A percentile compares a stretch with the other conserved stretches of the same genome.
Conservation (phyloP, 2,797 vertebrate species). For the Sebastiscus albofasciatus region DNA sequence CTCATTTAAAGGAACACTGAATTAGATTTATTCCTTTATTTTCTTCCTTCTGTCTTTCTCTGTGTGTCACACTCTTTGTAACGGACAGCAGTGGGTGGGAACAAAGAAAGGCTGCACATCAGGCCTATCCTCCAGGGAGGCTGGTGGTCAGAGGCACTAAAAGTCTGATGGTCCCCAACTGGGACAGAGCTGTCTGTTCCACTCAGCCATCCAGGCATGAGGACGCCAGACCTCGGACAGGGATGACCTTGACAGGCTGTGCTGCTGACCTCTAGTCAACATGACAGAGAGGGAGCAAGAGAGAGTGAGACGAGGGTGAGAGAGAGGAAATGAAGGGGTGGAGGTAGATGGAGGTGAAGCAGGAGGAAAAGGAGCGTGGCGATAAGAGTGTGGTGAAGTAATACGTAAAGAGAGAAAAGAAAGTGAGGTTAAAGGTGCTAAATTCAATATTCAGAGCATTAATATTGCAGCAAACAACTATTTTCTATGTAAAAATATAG, state of each 20-base stretch:
- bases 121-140: slow-evolving; percentile 51
- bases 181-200: slow-evolving; percentile 72
- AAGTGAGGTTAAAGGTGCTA: neutral
- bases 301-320: neutral
- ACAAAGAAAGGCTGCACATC: slow-evolving; percentile 58
- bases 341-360: neutral
- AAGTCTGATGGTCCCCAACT: slow-evolving; percentile 66
- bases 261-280: slow-evolving; percentile 58
- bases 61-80: slow-evolving; percentile 37
- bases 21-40: neutral
- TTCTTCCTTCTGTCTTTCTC: slow-evolving; percentile 2
- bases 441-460: neutral
- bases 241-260: slow-evolving; percentile 72
- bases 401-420: slow-evolving; percentile 2
- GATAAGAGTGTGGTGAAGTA: neutral
- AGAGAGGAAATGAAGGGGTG: slow-evolving; percentile 5
- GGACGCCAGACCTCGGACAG: slow-evolving; percentile 46
- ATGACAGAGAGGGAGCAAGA: slow-evolving; percentile 8
- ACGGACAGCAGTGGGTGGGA: slow-evolving; percentile 35
- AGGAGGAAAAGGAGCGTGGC: neutral
- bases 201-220: slow-evolving; percentile 71
- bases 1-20: neutral
- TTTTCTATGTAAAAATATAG: neutral
- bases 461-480: neutral
- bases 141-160: slow-evolving; percentile 74